Evolutionary conservation across 2,797 vertebrate genomes (phyloP), one percentile per base, ranked within the genome.

Genomic region (Tangara arthus): DNA sequence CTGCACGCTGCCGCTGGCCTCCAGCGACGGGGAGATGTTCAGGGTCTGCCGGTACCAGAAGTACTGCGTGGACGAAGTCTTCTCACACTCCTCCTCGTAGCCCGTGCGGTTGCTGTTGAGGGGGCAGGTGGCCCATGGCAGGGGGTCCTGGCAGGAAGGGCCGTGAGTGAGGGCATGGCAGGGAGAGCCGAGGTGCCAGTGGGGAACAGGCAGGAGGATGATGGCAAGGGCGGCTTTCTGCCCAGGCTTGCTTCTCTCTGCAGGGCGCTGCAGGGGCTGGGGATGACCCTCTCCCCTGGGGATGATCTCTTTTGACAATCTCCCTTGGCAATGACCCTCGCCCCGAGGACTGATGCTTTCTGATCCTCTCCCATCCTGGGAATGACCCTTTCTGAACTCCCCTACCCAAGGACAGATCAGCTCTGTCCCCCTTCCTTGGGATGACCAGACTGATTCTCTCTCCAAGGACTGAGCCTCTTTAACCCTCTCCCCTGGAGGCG

Each of bases 11-110:
- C 99, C 99, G 1, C 89, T 97, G 39, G 97, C 98, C 61, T 99
- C 97, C 83, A 99, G 99, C 19, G 98, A 98, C 0, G 98, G 79
- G 0, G 99, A 98, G 96, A 99, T 98, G 96, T 99, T 98, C 84
- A 99, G 98, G 2, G 99, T 99, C 94, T 99, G 97, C 39, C 99
- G 97, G 97, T 98, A 99, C 98, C 99, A 99, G 97, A 99, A 99
- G 95, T 99, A 99, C 96, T 99, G 98, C 3, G 99, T 99, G 41
- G 99, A 85, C 0, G 99, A 98, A 0, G 98, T 98, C 83, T 76
- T 96, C 71, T 98, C 98, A 11, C 99, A 99, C 94, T 99, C 99
- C 91, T 98, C 98, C 26, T 98, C 20, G 0, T 97, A 98, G 79
- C 97, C 98, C 0, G 98, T 99, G 75, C 4, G 95, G 97, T 99